Conservation (phyloP, 2,113 vertebrate species). For the Neogale vison region DNA sequence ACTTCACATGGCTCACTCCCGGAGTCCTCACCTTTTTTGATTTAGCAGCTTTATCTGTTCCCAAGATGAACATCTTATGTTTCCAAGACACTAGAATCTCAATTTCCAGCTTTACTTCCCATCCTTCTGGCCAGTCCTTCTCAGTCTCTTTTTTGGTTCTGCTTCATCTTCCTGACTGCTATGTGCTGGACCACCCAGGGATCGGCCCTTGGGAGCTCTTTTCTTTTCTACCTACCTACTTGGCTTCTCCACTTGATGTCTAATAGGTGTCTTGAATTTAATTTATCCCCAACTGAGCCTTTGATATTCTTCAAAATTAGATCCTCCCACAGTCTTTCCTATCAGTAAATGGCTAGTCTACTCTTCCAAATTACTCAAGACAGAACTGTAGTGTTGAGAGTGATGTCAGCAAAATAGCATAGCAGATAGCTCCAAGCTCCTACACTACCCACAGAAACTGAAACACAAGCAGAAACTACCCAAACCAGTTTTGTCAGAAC, state of each 20-base stretch:
- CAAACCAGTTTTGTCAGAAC: slow-evolving; percentile 30
- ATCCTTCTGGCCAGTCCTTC: not conserved
- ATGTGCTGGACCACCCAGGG: not conserved
- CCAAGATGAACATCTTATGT: not conserved
- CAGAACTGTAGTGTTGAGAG: not conserved
- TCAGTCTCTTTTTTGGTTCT: not conserved
- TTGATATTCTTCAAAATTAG: not conserved
- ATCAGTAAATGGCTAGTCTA: not conserved
- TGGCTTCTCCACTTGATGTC: not conserved
- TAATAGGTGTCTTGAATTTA: not conserved
- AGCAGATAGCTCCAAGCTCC: not conserved
- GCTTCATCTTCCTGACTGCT: not conserved
- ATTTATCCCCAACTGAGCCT: not conserved
- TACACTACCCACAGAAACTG: not conserved
- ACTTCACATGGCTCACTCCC: not conserved
- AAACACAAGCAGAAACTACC: slow-evolving; percentile 4
- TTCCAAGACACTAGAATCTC: not conserved
- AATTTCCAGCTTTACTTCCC: not conserved
- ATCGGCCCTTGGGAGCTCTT: not conserved
- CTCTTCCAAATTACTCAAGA: not conserved
- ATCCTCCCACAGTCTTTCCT: not conserved
- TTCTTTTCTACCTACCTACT: not conserved
- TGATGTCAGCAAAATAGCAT: not conserved
- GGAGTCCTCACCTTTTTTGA: not conserved
- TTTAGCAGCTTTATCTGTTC: not conserved